Base-by-base conservation (phyloP, 2,797 vertebrate species). In the Rhinoraja longicauda region DNA sequence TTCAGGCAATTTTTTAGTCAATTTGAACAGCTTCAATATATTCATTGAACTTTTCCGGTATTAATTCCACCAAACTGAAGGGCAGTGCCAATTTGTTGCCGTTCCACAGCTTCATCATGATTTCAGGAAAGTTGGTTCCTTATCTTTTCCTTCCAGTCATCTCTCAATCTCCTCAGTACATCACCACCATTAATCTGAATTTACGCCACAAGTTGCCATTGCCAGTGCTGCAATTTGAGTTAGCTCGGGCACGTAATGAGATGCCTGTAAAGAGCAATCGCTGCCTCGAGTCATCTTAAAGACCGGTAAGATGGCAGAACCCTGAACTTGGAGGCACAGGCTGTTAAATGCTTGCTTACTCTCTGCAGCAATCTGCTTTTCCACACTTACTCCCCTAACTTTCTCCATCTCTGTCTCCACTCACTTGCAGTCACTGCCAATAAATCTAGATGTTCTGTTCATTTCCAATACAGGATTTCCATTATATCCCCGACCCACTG, bases 401-500 rank as follows among this genome's bases (percentile, higher is more conserved):
- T 67, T 32, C 32, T 19, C 2, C 29, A 8, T 36, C 62, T 88
- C 62, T 67, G 59, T 62, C 17, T 88, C 62, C 2, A 36, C 62
- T 36, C 19, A 32, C 9, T 88, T 21, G n/a, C 62, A 24, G 84
- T 62, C 84, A 64, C 17, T 67, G 62, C n/a, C 62, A 67, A 92
- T n/a, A 75, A 24, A 75, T 53, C 24, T 1, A 57, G 70, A 9
- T 57, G 36, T 73, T 53, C 12, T 92, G 39, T 92, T 75, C 90
- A 53, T 90, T 73, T 24, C 70, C 70, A 57, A 53, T 6, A 57
- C 72, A 91, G 53, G 84, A 78, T 93, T 93, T 93, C 81, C 90
- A 92, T 94, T 93, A 90, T 57, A 79, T 92, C 84, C 84, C 62
- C 19, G 19, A 32, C 81, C 90, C 93, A 57, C 19, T 29, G 79